Percentiles rank a stretch among this genome's conserved stretches.
phyloP scores from a whole-genome alignment of 2,113 vertebrate species.

The Toxotes chatareus region DNA sequence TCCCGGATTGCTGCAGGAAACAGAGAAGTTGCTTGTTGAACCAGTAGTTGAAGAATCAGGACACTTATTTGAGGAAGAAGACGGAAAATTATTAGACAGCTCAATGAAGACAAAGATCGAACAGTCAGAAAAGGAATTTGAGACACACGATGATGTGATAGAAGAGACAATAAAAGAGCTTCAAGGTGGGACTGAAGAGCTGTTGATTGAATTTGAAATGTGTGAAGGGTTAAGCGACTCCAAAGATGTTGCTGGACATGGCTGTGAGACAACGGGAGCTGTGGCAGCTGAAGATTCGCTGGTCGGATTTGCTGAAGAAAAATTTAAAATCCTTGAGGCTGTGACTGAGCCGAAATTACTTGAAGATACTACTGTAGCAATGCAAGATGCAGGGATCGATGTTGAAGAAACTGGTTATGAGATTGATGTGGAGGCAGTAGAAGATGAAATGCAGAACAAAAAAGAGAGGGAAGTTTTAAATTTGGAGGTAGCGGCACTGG shows the following conservation, averaged over 20 bases:
- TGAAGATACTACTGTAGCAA: constrained; percentile 22
- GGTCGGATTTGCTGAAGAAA: constrained; percentile 13
- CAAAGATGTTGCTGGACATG: not conserved
- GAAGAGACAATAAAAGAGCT: constrained; percentile 21
- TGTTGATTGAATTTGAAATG: constrained; percentile 17
- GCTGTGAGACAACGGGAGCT: not conserved
- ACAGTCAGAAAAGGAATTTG: constrained; percentile 15
- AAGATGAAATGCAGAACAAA: constrained; percentile 12
- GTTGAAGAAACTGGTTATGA: constrained; percentile 2
- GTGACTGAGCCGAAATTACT: not conserved
- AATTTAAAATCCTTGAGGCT: not conserved
- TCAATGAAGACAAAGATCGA: constrained; percentile 28
- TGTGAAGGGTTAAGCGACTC: not conserved
- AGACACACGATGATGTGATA: not conserved
- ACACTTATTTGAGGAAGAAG: constrained; percentile 9
- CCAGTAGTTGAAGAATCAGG: constrained; percentile 14
- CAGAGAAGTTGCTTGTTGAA: constrained; percentile 4
- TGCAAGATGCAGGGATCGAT: not conserved
- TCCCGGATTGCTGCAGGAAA: not conserved
- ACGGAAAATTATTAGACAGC: not conserved
- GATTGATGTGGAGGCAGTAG: constrained; percentile 19
- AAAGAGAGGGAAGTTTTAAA: not conserved
- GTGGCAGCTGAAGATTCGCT: constrained; percentile 1
- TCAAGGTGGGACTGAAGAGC: constrained; percentile 16
- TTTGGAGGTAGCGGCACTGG: not conserved